Evolutionary conservation across 2,888 invertebrate species (phyloP).

Genomic region (Luperina nickerlii): DNA sequence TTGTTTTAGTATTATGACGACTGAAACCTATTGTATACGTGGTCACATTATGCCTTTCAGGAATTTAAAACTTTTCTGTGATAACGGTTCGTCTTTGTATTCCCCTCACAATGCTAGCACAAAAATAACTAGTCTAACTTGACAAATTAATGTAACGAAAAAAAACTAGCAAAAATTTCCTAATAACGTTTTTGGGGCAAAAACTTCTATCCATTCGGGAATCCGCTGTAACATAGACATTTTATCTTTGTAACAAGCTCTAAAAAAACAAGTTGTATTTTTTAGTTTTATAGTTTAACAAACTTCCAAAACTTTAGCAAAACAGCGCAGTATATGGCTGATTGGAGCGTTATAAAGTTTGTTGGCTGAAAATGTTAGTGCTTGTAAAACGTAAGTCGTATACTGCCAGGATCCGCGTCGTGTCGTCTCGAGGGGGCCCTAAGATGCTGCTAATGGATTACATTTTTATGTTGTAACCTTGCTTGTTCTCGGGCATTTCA

Average conservation of each 20-base stretch:
- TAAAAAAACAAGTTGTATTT: conserved; percentile 40
- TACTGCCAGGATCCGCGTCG: conserved; percentile 2
- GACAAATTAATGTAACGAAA: conserved; percentile 16
- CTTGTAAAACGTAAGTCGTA: conserved; percentile 26
- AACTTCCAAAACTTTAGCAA: conserved; percentile 28
- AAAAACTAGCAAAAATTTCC: background rate
- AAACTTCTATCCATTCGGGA: conserved; percentile 39
- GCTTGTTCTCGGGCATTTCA: conserved; percentile 19
- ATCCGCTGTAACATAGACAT: conserved; percentile 37
- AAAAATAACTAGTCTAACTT: conserved; percentile 9
- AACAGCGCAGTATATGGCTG: conserved; percentile 38
- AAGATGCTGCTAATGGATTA: conserved; percentile 49
- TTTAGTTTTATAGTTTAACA: conserved; percentile 46
- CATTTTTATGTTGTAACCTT: conserved; percentile 42
- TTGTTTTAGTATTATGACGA: background rate
- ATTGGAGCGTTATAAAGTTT: conserved; percentile 51
- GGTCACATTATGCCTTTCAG: background rate
- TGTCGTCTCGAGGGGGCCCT: conserved; percentile 15
- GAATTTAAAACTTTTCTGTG: background rate
- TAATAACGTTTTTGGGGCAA: conserved; percentile 23
- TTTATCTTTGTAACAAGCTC: conserved; percentile 35
- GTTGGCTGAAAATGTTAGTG: conserved; percentile 38
- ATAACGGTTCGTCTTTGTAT: conserved; percentile 3
- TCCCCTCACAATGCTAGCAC: background rate
- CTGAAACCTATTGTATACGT: background rate